Conservation (phyloP, 2,113 vertebrate genomes). For the Onychostoma macrolepis region DNA sequence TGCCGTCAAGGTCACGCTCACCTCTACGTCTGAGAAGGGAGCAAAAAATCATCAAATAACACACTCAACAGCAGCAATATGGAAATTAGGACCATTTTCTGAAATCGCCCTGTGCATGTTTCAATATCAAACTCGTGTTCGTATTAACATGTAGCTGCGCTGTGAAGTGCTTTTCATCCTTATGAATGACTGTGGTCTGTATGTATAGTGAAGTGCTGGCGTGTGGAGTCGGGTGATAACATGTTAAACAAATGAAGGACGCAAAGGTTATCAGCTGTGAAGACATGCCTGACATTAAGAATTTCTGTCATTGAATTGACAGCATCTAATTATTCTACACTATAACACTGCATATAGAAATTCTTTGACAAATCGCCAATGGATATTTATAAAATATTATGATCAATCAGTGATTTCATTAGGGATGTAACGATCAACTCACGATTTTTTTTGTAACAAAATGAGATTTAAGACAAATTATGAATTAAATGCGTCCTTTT, state of each 20-base stretch:
- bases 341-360: not conserved
- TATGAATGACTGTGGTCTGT: not conserved
- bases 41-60: not conserved
- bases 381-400: too few relatives aligned
- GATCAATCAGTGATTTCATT: too few relatives aligned
- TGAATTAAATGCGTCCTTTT: too few relatives aligned
- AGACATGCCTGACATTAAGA: not conserved
- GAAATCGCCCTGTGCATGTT: conserved; percentile 9
- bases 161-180: conserved; percentile 16
- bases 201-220: not conserved
- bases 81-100: conserved; percentile 20
- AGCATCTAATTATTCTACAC: not conserved
- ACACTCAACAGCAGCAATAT: conserved; percentile 1
- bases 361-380: not conserved
- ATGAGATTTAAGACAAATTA: too few relatives aligned
- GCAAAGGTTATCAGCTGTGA: not conserved
- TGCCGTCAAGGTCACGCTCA: conserved; percentile 1
- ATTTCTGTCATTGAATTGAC: not conserved
- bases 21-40: not conserved
- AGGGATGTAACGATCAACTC: too few relatives aligned
- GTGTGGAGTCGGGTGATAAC: not conserved
- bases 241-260: not conserved
- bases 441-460: too few relatives aligned
- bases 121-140: conserved; percentile 23
- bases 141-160: not conserved